Base-by-base conservation (phyloP, 2,797 vertebrate species). In the Enteromius trimaculatus region DNA sequence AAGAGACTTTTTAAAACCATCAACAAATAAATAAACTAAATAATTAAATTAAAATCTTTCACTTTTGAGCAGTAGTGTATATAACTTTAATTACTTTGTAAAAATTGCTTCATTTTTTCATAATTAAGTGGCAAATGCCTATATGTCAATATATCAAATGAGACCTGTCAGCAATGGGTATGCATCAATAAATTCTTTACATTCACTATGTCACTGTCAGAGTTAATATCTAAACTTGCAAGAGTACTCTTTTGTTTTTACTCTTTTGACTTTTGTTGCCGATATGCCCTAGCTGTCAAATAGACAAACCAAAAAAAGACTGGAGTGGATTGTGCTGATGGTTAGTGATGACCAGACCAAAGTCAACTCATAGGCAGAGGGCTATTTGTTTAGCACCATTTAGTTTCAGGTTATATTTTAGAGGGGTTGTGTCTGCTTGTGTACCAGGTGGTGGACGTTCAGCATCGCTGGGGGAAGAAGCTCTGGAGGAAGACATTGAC, bases 381-480 rank as follows among this genome's bases (percentile, higher is more conserved):
- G 78, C 92, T 92, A 85, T 91, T 87, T 82, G 80, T 81, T 81
- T 74, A 74, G 53, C 31, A 85, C 39, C 71, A 37, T 81, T 84
- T 81, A 64, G 85, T 85, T 84, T 84, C 55, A 85, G 81, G 70
- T 91, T 90, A 68, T 89, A 44, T 87, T 87, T 89, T 85, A 71
- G 84, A 85, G 76, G 84, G 37, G 49, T 31, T 39, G 71, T 8
- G 29, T n/a, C 49, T 68, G 90, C 75, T 80, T 76, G 90, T 92
- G 94, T 93, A 94, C 93, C 93, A 95, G 94, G 93, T 95, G 95
- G 93, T 74, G 86, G 85, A 82, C 80, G n/a, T 26, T 80, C 58
- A 91, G 94, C 93, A 86, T 92, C 88, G 90, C 94, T 91, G 85
- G 88, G 83, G 93, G 94, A 92, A 86, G 47, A 88, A 84, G 89